Percentiles rank a stretch among this genome's conserved stretches.
These are phyloP conservation scores for Drosophila yooni DNA, from an alignment of 2,888 invertebrate genomes.

Conservation along the genomic window DNA sequence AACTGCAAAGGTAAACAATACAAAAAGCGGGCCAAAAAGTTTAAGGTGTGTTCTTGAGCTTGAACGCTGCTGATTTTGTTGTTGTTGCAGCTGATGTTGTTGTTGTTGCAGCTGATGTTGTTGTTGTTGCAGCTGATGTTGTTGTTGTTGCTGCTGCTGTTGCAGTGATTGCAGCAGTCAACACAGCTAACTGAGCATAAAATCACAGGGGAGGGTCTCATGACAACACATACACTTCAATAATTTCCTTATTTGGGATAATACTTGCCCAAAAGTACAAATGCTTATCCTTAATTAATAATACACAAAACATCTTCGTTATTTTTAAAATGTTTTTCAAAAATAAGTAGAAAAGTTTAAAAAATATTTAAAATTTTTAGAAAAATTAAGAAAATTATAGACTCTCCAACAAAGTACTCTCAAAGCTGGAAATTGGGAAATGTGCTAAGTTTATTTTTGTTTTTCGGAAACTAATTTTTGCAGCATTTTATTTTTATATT, in stretches of 20 bases:
- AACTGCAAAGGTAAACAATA: slow-evolving; percentile 49
- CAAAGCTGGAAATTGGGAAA: not conserved
- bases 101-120: slow-evolving; percentile 19
- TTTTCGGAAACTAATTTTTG: not conserved
- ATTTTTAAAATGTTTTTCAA: too few species aligned
- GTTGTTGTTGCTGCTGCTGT: slow-evolving; percentile 13
- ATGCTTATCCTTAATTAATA: not conserved
- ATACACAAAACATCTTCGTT: not conserved
- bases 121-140: slow-evolving; percentile 6
- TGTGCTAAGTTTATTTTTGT: not conserved
- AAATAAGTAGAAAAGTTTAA: not conserved
- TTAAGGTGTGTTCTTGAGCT: slow-evolving; percentile 84
- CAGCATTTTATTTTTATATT: not conserved
- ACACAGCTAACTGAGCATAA: slow-evolving; percentile 26
- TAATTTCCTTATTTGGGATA: not conserved
- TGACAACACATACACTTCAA: slow-evolving; percentile 3
- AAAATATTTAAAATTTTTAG: not conserved
- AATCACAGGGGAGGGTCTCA: slow-evolving; percentile 7
- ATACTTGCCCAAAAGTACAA: not conserved
- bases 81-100: not conserved
- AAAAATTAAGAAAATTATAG: not conserved
- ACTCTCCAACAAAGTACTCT: not conserved
- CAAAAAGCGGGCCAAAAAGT: slow-evolving; percentile 58
- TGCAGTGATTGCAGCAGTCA: slow-evolving; percentile 57
- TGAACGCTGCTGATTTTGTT: slow-evolving; percentile 64